phyloP scores from a whole-genome alignment of 53 echinoderm and acorn worm species.

The Luidia sarsii region DNA sequence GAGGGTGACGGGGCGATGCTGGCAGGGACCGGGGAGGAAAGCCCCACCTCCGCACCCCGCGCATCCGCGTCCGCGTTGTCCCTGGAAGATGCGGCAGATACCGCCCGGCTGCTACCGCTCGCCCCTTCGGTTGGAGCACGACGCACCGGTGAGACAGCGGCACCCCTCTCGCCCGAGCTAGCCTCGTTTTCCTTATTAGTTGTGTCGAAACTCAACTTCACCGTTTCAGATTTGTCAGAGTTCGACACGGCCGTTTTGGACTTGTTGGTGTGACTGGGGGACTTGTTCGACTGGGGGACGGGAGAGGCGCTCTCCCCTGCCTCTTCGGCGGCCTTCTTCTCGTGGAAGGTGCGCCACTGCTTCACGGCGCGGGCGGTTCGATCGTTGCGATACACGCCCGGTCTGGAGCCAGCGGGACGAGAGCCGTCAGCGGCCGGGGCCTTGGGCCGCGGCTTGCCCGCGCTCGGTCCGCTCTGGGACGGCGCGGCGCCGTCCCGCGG shows the following conservation, averaged over 20 bases:
- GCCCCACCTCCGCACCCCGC: background rate
- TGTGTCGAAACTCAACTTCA: too few species aligned
- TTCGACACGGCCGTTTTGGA: too few species aligned
- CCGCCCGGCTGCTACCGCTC: background rate
- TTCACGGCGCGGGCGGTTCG: constrained; percentile 1
- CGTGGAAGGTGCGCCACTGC: constrained; percentile 7
- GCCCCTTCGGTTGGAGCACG: too few species aligned
- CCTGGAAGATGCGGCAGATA: background rate
- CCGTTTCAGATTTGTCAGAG: too few species aligned
- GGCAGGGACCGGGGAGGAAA: too few species aligned
- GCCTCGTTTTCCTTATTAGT: too few species aligned
- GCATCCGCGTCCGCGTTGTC: background rate
- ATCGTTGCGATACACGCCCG: constrained; percentile 12
- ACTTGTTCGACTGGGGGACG: background rate
- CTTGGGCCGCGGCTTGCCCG: background rate
- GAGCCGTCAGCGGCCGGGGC: background rate
- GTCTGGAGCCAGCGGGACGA: too few species aligned
- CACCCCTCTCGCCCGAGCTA: background rate
- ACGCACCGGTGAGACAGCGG: background rate
- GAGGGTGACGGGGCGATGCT: background rate
- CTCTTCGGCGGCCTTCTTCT: background rate
- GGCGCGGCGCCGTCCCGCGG: too few species aligned
- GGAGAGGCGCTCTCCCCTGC: background rate
- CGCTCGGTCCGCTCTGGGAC: background rate
- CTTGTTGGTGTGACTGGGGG: too few species aligned